Evolutionary conservation across 2,888 invertebrate genomes (phyloP).

Genomic region (Hydroisotoma schaefferi): DNA sequence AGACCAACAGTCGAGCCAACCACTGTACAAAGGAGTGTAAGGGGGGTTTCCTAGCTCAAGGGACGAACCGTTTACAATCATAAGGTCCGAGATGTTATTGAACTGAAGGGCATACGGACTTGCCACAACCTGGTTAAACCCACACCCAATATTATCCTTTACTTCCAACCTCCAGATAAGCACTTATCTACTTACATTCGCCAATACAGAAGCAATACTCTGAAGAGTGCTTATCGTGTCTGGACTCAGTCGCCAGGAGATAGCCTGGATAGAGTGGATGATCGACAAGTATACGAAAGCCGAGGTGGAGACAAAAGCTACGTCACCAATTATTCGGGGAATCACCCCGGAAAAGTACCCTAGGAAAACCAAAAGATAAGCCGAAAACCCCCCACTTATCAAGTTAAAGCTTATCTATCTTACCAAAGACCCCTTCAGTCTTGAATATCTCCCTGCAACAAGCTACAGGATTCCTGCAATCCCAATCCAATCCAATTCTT

Average conservation of each 20-base stretch:
- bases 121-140: slow-evolving; percentile 63
- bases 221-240: neutral
- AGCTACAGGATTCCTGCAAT: neutral
- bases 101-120: slow-evolving; percentile 16
- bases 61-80: slow-evolving; percentile 24
- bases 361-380: slow-evolving; percentile 52
- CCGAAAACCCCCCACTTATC: too few relatives aligned
- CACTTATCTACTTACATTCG: neutral
- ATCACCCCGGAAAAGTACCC: slow-evolving; percentile 85
- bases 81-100: slow-evolving; percentile 19
- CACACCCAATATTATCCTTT: too few relatives aligned
- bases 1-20: slow-evolving; percentile 79
- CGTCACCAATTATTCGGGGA: slow-evolving; percentile 79
- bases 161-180: too few relatives aligned
- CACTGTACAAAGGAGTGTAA: slow-evolving; percentile 71
- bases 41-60: slow-evolving; percentile 73
- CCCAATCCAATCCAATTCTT: too few relatives aligned
- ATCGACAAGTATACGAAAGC: neutral
- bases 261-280: neutral
- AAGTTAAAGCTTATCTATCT: neutral
- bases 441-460: neutral
- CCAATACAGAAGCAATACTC: neutral
- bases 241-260: neutral
- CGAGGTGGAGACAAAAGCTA: slow-evolving; percentile 72
- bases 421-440: slow-evolving; percentile 6